phyloP scores from a whole-genome alignment of 2,797 vertebrate species.

The Enteromius argenteus region DNA sequence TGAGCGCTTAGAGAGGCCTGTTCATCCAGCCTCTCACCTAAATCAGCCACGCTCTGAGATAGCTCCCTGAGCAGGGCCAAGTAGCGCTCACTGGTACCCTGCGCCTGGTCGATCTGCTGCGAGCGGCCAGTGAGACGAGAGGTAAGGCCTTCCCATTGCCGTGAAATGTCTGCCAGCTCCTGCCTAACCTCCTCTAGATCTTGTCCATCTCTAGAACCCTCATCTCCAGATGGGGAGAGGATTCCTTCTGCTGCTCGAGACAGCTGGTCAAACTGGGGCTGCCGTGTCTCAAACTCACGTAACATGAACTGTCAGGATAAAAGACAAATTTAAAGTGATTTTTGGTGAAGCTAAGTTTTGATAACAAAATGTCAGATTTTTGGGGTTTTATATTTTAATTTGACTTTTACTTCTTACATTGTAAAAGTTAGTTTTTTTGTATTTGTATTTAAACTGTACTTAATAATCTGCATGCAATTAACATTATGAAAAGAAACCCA shows the following conservation, averaged over 20 bases:
- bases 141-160: constrained; percentile 90
- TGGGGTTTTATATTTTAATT: background rate
- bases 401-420: background rate
- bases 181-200: constrained; percentile 83
- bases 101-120: constrained; percentile 89
- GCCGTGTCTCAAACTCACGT: constrained; percentile 95
- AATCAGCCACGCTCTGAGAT: constrained; percentile 83
- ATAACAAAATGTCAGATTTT: background rate
- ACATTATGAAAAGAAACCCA: background rate
- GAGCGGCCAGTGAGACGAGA: constrained; percentile 86
- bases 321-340: background rate
- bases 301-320: constrained; percentile 89
- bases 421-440: background rate
- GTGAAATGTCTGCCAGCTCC: constrained; percentile 86
- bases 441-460: background rate
- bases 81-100: constrained; percentile 90
- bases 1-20: constrained; percentile 90
- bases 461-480: background rate
- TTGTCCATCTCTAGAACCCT: constrained; percentile 75
- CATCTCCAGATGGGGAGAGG: constrained; percentile 81
- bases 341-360: background rate
- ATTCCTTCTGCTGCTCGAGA: constrained; percentile 91
- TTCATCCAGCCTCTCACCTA: constrained; percentile 84
- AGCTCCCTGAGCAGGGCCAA: constrained; percentile 87
- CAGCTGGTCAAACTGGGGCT: constrained; percentile 92